Conservation (phyloP, 1,140 invertebrate species). For the Geopemphigus sp. region DNA sequence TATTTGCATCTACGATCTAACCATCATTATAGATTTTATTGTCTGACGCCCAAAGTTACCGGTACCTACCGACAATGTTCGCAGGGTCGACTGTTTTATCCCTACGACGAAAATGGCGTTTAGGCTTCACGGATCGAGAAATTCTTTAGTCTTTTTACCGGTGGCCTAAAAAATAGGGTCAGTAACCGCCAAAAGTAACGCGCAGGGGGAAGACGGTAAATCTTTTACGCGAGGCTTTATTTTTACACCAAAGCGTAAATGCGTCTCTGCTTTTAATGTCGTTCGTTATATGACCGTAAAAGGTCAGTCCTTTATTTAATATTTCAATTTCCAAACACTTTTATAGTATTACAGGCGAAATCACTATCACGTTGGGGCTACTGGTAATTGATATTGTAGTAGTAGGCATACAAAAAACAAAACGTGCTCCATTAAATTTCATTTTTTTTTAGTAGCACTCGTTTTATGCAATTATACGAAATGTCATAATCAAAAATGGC, state of each 20-base stretch:
- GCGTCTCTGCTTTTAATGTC: slow-evolving; percentile 35
- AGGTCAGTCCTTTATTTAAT: slow-evolving; percentile 15
- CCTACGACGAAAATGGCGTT: neutral
- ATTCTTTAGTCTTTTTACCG: neutral
- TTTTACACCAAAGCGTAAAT: slow-evolving; percentile 12
- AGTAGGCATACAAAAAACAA: neutral
- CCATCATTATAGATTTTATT: too few species aligned
- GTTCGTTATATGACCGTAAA: slow-evolving; percentile 15
- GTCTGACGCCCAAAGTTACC: neutral
- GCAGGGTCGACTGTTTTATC: slow-evolving; percentile 1
- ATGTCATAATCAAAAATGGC: neutral
- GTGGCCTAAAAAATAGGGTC: slow-evolving; percentile 14
- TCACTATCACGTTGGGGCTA: too few species aligned
- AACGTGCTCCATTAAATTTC: too few species aligned
- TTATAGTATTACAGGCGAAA: neutral
- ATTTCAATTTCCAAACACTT: slow-evolving; percentile 14
- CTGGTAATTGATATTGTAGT: too few species aligned
- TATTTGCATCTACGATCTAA: too few species aligned
- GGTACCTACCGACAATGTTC: neutral
- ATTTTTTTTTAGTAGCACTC: too few species aligned
- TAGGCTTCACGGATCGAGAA: neutral
- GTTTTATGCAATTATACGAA: neutral
- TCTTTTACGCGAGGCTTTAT: neutral
- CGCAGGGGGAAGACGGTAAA: neutral
- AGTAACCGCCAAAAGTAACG: neutral